phyloP scores from a whole-genome alignment of 2,797 vertebrate species.

The Myotis planiceps region DNA sequence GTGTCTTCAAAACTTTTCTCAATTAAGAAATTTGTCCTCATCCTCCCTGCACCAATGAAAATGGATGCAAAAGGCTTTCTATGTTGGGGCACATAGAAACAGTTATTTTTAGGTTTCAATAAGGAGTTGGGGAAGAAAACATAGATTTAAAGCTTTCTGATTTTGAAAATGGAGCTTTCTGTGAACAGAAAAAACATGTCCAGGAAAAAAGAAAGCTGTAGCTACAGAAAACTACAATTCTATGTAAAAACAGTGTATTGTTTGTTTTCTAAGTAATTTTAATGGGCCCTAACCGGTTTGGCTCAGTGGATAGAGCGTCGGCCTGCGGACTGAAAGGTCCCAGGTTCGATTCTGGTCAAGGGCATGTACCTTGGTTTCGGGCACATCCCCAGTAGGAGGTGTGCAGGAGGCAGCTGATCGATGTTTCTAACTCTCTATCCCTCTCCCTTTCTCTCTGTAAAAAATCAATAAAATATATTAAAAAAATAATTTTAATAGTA shows the following conservation, averaged over 20 bases:
- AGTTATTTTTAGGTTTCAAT: conserved; percentile 46
- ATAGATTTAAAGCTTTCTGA: conserved; percentile 10
- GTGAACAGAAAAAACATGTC: neutral
- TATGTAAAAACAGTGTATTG: neutral
- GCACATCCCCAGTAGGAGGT: too few species aligned
- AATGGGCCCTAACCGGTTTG: neutral
- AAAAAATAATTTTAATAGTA: too few species aligned
- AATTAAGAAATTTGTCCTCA: conserved; percentile 21
- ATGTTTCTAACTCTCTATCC: too few species aligned
- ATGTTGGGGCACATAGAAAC: neutral
- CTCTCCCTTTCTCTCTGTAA: too few species aligned
- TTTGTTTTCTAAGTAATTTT: neutral
- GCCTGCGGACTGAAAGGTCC: too few species aligned
- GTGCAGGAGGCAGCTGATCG: too few species aligned
- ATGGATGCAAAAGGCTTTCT: conserved; percentile 13
- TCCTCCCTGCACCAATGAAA: neutral
- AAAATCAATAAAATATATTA: too few species aligned
- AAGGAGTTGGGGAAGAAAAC: conserved; percentile 5
- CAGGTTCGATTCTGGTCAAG: too few species aligned
- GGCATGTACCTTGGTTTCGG: too few species aligned
- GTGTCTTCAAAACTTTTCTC: conserved; percentile 50
- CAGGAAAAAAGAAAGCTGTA: conserved; percentile 6
- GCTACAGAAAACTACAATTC: conserved; percentile 16
- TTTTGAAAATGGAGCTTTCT: conserved; percentile 27
- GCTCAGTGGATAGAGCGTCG: too few species aligned